Evolutionary conservation across 2,888 invertebrate species (phyloP).

Genomic region (Leucophenga montana): DNA sequence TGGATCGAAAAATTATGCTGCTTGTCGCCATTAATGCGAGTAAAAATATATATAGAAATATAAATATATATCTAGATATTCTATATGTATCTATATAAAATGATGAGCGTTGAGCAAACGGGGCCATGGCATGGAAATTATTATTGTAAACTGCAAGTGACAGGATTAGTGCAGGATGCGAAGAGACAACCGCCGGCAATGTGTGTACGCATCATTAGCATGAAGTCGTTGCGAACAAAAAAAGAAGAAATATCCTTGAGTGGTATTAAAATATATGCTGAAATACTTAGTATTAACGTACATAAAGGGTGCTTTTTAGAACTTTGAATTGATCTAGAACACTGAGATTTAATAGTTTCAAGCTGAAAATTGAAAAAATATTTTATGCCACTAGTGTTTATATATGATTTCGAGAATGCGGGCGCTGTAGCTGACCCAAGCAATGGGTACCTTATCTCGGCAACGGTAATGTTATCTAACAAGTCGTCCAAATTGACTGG

Average conservation of each 20-base stretch:
- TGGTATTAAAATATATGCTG: background rate
- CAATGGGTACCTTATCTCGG: too few relatives aligned
- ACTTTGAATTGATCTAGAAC: too few relatives aligned
- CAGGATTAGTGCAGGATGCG: slow-evolving; percentile 26
- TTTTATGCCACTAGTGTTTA: too few relatives aligned
- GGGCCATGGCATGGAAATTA: background rate
- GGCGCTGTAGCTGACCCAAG: too few relatives aligned
- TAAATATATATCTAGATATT: background rate
- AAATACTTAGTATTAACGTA: background rate
- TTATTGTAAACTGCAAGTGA: slow-evolving; percentile 37
- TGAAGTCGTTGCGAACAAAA: background rate
- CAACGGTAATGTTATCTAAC: too few relatives aligned
- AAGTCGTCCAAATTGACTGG: too few relatives aligned
- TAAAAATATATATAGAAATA: slow-evolving; percentile 1
- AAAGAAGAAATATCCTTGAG: slow-evolving; percentile 2
- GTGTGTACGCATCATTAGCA: slow-evolving; percentile 8
- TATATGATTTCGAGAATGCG: too few relatives aligned
- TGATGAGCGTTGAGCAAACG: background rate
- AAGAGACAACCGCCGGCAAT: slow-evolving; percentile 2
- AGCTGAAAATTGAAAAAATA: too few relatives aligned
- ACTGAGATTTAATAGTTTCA: too few relatives aligned
- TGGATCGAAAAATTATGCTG: slow-evolving; percentile 60
- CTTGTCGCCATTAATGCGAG: slow-evolving; percentile 46
- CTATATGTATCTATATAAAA: background rate
- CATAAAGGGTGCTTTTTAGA: too few relatives aligned